Percentiles rank a stretch among this genome's conserved stretches.
Conservation (phyloP, 1,140 invertebrate species). For the Drosophila bifasciata region DNA sequence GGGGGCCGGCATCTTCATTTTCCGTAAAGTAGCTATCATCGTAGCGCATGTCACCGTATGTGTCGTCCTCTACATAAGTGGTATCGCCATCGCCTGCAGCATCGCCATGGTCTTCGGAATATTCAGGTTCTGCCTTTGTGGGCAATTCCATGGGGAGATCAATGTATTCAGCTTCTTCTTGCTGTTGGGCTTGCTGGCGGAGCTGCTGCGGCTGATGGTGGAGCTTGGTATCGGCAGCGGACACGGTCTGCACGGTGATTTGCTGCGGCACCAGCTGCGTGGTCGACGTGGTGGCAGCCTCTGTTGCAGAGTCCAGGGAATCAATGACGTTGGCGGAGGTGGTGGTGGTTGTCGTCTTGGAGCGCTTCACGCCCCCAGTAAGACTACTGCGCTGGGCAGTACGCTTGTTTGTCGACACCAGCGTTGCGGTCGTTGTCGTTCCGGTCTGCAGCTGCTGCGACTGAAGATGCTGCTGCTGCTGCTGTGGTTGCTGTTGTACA, state of each 20-base stretch:
- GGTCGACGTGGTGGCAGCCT: slow-evolving; percentile 52
- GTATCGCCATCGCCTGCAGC: slow-evolving; percentile 79
- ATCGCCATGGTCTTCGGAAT: slow-evolving; percentile 78
- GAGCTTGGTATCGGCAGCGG: slow-evolving; percentile 34
- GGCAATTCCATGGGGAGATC: slow-evolving; percentile 82
- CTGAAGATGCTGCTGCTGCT: slow-evolving; percentile 68
- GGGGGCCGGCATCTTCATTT: slow-evolving; percentile 75
- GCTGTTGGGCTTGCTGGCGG: slow-evolving; percentile 37
- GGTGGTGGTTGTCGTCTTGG: slow-evolving; percentile 43
- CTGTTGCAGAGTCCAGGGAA: slow-evolving; percentile 51
- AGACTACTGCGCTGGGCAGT: slow-evolving; percentile 66
- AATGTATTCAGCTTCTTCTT: slow-evolving; percentile 78
- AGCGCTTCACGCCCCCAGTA: slow-evolving; percentile 51
- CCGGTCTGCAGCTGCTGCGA: slow-evolving; percentile 69
- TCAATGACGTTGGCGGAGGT: slow-evolving; percentile 57
- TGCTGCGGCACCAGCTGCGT: slow-evolving; percentile 61
- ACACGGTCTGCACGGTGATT: slow-evolving; percentile 79
- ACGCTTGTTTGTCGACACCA: slow-evolving; percentile 77
- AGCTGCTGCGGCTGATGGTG: slow-evolving; percentile 52
- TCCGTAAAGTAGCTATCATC: slow-evolving; percentile 84
- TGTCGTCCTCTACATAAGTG: slow-evolving; percentile 82
- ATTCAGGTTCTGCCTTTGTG: slow-evolving; percentile 84
- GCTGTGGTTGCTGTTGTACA: slow-evolving; percentile 64
- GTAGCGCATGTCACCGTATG: slow-evolving; percentile 83
- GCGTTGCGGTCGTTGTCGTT: slow-evolving; percentile 77